Base-by-base conservation (phyloP, 92 coral and sea anemone genomes). In the Muricea muricata region DNA sequence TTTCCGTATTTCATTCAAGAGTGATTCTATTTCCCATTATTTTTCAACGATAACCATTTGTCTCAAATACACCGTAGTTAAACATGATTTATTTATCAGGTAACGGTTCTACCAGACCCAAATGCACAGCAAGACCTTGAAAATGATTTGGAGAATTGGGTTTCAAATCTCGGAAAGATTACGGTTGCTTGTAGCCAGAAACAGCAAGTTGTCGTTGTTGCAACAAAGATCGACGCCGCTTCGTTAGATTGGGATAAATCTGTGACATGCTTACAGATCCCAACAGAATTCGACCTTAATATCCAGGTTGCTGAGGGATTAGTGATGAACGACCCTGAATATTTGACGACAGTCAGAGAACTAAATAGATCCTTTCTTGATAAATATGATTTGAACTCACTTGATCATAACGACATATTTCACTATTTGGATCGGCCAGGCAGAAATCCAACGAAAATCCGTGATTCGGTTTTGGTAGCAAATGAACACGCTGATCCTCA, bases 41-140 rank as follows among this genome's bases (percentile, higher is more conserved):
- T n/a, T n/a, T n/a, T n/a, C n/a, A n/a, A n/a, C n/a, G n/a, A n/a
- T n/a, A n/a, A n/a, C n/a, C n/a, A n/a, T n/a, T n/a, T n/a, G n/a
- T n/a, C n/a, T n/a, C n/a, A n/a, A n/a, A n/a, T n/a, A n/a, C n/a
- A n/a, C n/a, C n/a, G n/a, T n/a, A n/a, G 98, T 55, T 95, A 95
- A 24, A 94, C 42, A 37, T 37, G 42, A 37, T 37, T 37, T n/a
- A n/a, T n/a, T 37, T 9, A 37, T 37, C 9, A 52, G 60, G 60
- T 52, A 7, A 23, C 24, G 21, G 18, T 52, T 52, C 20, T 52
- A 13, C 21, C 60, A 52, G 5, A 1, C 23, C 23, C 24, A 7
- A 20, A 52, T 52, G 60, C 23, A 20, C 4, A 20, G 4, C 60
- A 52, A 52, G 18, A 18, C 2, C 1, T 52, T 15, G 26, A 52